Evolutionary conservation across 2,797 vertebrate genomes (phyloP), one percentile per base, ranked within the genome.

Genomic region (Micropoecilia bifurca): DNA sequence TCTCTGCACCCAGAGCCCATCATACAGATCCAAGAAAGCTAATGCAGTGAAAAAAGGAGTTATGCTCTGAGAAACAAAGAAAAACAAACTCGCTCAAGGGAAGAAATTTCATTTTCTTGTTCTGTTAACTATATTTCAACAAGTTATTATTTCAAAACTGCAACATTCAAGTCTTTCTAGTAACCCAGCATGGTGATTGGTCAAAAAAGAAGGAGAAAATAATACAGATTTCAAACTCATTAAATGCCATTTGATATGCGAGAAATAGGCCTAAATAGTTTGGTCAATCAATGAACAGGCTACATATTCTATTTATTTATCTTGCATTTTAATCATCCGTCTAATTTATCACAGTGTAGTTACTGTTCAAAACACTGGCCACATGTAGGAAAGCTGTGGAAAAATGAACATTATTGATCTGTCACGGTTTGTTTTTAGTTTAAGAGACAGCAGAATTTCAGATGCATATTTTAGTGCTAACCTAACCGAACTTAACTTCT

Each of bases 81-180:
- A 50, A 91, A 84, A 85, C 20, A 57, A 57, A 82, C 41, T 88
- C 75, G 85, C 83, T 85, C 61, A 71, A 16, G 13, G 68, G 18
- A 43, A 43, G 80, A 81, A 91, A 87, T 80, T 85, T 55, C 76
- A 85, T 81, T 85, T 84, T 75, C 71, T 74, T 81, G 77, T 81
- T 73, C 76, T 71, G 68, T 86, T 87, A 88, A 75, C 57, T 45
- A 80, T 63, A 78, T 83, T 39, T 76, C 53, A 75, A 81, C 84
- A 71, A 20, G 48, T 43, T 75, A 77, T 75, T n/a, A 69, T 85
- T 77, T 84, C 18, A 79, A 86, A 89, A 90, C 22, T 81, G 81
- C 79, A 91, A 92, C 91, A 92, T 94, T 94, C 91, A 93, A 89
- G 89, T 93, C 74, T 90, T 85, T 89, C 80, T 91, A 83, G 88